Base-by-base conservation (phyloP, 2,888 invertebrate species). In the Agrochola lota region DNA sequence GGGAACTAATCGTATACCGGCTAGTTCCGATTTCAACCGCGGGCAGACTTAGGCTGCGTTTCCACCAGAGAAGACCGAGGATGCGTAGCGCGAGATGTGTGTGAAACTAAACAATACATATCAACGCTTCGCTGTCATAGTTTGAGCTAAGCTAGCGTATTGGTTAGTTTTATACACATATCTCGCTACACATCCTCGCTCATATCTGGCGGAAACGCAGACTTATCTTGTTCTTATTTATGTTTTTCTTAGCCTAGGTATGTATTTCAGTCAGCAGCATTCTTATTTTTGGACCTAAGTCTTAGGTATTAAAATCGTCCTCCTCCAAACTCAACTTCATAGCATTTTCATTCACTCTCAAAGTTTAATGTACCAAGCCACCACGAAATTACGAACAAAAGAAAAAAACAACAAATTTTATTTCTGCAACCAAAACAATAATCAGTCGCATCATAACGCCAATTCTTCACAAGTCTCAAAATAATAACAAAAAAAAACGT, bases 381-480 rank as follows among this genome's bases (percentile, higher is more conserved):
- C 43, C 43, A 60, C 15, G 68, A 43, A 85, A 59, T 12, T 20
- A 43, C 9, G 5, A 70, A 66, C 20, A 68, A 85, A 40, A 57
- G 12, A 55, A 55, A 74, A 23, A 63, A 49, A 17, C 5, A 55
- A 57, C 2, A 43, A 60, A 30, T 46, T 57, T 62, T 59, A 75
- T 75, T 73, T 70, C n/a, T 72, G 57, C 49, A 52, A 12, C 66
- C 74, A 75, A 78, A 82, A 83, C 71, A 71, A 72, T 82, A 80
- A 74, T 78, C 72, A 74, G 73, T 81, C 81, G 67, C 81, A 81
- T 78, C 73, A 72, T 74, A 84, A 77, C 79, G 85, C 87, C 83
- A 89, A 84, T 88, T 88, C 88, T 78, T 84, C 67, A 80, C 73
- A 88, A 79, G 62, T 52, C 66, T 77, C 55, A 26, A 57, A 70